phyloP scores from a whole-genome alignment of 2,888 invertebrate species.

The Troglohyphantes excavatus region DNA sequence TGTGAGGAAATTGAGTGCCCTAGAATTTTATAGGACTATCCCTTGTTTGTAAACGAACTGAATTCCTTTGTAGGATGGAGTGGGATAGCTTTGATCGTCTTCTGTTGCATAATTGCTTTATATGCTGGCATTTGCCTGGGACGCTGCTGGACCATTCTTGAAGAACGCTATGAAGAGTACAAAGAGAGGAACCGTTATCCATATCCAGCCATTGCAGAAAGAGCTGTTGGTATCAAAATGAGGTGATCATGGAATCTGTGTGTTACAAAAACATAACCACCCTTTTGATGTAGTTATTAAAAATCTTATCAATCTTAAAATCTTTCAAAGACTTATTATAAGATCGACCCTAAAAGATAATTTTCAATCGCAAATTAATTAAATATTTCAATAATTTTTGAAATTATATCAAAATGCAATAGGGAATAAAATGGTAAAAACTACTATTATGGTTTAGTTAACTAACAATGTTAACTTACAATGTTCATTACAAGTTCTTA shows the following conservation, averaged over 20 bases:
- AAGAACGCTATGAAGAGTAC: conserved; percentile 86
- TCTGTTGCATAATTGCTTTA: conserved; percentile 86
- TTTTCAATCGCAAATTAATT: too few species aligned
- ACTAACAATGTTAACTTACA: too few species aligned
- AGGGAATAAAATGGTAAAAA: too few species aligned
- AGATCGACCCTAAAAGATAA: too few species aligned
- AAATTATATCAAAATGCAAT: too few species aligned
- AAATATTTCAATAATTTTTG: too few species aligned
- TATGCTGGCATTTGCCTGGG: conserved; percentile 92
- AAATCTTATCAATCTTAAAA: too few species aligned
- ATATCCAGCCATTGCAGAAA: conserved; percentile 91
- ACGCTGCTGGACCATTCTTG: conserved; percentile 91
- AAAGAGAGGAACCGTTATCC: conserved; percentile 87
- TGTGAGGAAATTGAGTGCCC: not conserved
- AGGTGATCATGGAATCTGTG: conserved; percentile 25
- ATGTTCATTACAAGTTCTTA: too few species aligned
- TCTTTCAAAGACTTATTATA: too few species aligned
- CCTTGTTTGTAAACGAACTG: not conserved
- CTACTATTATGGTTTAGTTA: too few species aligned
- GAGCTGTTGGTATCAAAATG: conserved; percentile 86
- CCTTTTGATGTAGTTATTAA: too few species aligned
- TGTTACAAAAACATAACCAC: too few species aligned
- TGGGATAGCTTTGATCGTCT: conserved; percentile 86
- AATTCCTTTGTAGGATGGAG: conserved; percentile 86
- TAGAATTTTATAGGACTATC: not conserved